Evolutionary conservation across 2,888 invertebrate species (phyloP).

Genomic region (Litoditis marina): DNA sequence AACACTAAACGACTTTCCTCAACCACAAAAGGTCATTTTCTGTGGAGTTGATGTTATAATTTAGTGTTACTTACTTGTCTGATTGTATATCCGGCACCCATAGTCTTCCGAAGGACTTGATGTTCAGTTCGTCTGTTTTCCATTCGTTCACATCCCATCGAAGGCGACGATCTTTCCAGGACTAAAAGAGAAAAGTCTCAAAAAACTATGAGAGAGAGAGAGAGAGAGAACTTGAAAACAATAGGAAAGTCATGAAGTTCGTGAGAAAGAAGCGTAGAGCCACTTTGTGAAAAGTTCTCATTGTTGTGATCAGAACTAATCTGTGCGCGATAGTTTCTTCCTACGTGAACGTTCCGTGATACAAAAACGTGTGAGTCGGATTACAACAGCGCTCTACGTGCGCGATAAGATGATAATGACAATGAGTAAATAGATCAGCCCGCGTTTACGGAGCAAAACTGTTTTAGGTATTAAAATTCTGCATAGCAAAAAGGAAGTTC

Average conservation of each 20-base stretch:
- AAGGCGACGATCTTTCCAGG: constrained; percentile 54
- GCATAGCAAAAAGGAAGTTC: no score
- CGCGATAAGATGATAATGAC: no score
- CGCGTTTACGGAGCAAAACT: no score
- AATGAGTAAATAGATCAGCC: no score
- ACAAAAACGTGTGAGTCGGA: no score
- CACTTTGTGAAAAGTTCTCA: not conserved
- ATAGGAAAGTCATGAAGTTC: not conserved
- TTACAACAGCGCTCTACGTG: no score
- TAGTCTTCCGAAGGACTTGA: constrained; percentile 46
- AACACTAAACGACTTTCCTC: no score
- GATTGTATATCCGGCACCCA: constrained; percentile 57
- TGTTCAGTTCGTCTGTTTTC: constrained; percentile 47
- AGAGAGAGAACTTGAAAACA: not conserved
- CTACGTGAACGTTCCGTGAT: no score
- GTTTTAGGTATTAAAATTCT: no score
- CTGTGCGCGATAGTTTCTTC: not conserved
- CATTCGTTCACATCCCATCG: constrained; percentile 51
- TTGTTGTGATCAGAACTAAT: not conserved
- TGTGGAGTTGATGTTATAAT: no score
- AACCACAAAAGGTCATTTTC: no score
- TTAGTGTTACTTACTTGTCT: constrained; percentile 46
- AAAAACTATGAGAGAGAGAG: not conserved
- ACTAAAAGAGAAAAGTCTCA: constrained; percentile 36
- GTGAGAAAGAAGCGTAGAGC: not conserved